Evolutionary conservation across 2,888 invertebrate genomes (phyloP).

Genomic region (Philereme vetulata): DNA sequence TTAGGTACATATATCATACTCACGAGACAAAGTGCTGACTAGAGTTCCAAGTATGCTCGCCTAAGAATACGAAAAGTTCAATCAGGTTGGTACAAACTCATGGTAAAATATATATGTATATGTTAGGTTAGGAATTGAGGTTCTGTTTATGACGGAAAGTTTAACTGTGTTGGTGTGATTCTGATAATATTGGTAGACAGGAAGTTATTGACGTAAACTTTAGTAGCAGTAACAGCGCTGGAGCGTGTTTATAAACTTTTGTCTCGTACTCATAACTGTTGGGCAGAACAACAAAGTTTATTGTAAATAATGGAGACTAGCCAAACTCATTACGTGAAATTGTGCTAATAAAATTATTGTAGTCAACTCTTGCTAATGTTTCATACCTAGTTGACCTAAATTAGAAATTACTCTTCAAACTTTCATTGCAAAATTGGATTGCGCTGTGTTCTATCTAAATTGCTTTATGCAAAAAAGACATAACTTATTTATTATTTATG

Average conservation of each 20-base stretch:
- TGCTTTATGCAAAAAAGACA: no score
- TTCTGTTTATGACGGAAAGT: no score
- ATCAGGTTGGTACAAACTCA: not conserved
- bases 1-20: slow-evolving; percentile 18
- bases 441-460: no score
- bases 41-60: slow-evolving; percentile 21
- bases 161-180: no score
- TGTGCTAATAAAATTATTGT: slow-evolving; percentile 9
- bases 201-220: no score
- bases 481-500: no score
- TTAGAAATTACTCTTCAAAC: not conserved
- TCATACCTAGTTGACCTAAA: not conserved
- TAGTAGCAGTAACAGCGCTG: not conserved
- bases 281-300: slow-evolving; percentile 17
- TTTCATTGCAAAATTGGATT: not conserved
- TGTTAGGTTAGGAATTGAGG: no score
- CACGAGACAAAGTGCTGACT: slow-evolving; percentile 18
- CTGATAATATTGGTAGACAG: slow-evolving; percentile 12
- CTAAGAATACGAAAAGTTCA: slow-evolving; percentile 25
- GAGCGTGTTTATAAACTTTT: slow-evolving; percentile 16
- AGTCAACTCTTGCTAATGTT: slow-evolving; percentile 6
- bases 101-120: no score
- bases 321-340: slow-evolving; percentile 21
- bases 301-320: slow-evolving; percentile 16
- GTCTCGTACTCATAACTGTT: slow-evolving; percentile 10